phyloP scores from a whole-genome alignment of 2,797 vertebrate species.

The Eospalax fontanierii region DNA sequence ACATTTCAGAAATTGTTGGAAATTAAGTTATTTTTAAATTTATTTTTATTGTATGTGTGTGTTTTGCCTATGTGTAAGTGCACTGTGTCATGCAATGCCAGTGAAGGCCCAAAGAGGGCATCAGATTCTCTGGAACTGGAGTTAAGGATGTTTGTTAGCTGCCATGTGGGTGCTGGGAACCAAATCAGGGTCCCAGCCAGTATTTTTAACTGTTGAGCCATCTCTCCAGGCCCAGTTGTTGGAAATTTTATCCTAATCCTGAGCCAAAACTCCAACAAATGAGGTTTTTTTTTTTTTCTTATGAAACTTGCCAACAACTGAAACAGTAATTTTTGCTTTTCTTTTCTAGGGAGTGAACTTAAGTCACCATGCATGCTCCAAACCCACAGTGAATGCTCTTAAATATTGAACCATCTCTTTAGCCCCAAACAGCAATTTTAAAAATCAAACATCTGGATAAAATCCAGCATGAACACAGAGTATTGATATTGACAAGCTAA shows the following conservation, averaged over 20 bases:
- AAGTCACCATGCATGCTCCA: neutral
- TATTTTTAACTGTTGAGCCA: too few species aligned
- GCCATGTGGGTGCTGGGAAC: too few species aligned
- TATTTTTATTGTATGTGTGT: too few species aligned
- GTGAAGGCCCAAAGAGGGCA: too few species aligned
- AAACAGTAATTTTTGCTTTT: neutral
- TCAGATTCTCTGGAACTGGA: too few species aligned
- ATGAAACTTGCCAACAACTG: neutral
- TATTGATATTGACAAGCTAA: neutral
- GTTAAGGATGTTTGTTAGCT: too few species aligned
- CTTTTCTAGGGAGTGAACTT: neutral
- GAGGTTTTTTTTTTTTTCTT: neutral
- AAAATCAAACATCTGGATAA: neutral
- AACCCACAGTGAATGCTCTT: too few species aligned
- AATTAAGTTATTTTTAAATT: neutral
- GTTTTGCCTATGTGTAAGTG: too few species aligned
- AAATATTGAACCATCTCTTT: too few species aligned
- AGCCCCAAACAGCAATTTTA: neutral
- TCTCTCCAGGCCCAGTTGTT: neutral
- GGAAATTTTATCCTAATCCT: neutral
- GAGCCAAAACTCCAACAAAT: neutral
- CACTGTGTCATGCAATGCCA: too few species aligned
- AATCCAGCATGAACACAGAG: neutral
- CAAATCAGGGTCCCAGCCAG: too few species aligned
- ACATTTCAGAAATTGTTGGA: neutral